Evolutionary conservation across 1,140 invertebrate genomes (phyloP), one percentile per base, ranked within the genome.

Genomic region (Spodoptera frugiperda): DNA sequence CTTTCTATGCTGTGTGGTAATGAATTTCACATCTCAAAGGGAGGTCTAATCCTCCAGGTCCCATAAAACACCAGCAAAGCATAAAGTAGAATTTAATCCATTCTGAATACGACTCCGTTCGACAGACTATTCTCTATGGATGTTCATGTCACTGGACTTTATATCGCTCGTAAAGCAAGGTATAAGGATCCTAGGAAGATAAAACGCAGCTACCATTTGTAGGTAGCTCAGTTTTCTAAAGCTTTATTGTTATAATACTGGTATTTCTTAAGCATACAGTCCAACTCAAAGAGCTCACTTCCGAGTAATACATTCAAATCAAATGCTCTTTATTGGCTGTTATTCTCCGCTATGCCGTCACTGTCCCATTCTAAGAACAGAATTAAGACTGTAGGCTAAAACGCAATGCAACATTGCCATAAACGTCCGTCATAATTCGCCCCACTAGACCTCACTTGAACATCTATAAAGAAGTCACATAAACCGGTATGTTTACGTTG

Each of bases 391-490:
- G 44, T 67, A 53, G 49, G 21, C 48, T 53, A 53, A 53, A 30
- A 46, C 12, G 61, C 46, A 65, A 44, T 68, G n/a, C 17, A 46
- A 30, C 48, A 68, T 68, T 21, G 5, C 14, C 25, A 53, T 68
- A 51, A 68, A 68, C 48, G 65, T 68, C 65, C 48, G 8, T 68
- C 65, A 68, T 51, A 53, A 53, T 68, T 30, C 17, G 39, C 9
- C n/a, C 21, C 63, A 33, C 57, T 15, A 67, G 63, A 68, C 46
- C 65, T 53, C 65, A 51, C 65, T 51, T 17, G 65, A 68, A 11
- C 63, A 67, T 51, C 65, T 53, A 53, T 68, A 68, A 68, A 68
- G 49, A 48, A 68, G 48, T 44, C 59, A 67, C 65, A 68, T 68
- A 68, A 68, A 68, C 65, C 15, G 51, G 65, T 51, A 17, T 68